A percentile compares a stretch with the other conserved stretches of the same genome.
phyloP scores from a whole-genome alignment of 1,140 invertebrate species.

The Chironomus striatipennis region DNA sequence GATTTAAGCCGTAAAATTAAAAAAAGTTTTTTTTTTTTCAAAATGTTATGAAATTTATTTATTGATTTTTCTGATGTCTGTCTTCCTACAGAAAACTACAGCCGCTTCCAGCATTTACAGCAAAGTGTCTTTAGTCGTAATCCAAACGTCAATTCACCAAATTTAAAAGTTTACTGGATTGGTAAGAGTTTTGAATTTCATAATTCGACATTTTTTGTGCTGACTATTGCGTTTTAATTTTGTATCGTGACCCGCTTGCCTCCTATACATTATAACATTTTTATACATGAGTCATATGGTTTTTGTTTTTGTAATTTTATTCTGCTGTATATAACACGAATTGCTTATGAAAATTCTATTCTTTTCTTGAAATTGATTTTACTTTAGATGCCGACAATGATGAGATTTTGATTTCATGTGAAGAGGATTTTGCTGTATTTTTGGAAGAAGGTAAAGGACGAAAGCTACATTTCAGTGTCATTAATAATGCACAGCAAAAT shows the following conservation, averaged over 20 bases:
- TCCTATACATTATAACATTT: not conserved
- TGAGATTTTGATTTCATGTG: not conserved
- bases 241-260: not conserved
- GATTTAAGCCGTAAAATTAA: not conserved
- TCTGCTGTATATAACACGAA: not conserved
- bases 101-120: not conserved
- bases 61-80: not conserved
- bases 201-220: constrained; percentile 1
- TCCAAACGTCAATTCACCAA: not conserved
- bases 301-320: not conserved
- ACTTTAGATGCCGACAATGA: not conserved
- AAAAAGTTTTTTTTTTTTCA: not conserved
- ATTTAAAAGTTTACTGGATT: not conserved
- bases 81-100: not conserved
- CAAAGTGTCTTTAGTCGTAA: not conserved
- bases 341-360: not conserved
- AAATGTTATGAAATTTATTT: not conserved
- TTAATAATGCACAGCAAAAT: not conserved
- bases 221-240: not conserved
- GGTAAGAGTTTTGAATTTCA: constrained; percentile 16
- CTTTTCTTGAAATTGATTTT: not conserved
- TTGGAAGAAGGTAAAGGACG: not conserved
- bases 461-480: not conserved
- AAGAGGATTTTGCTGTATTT: not conserved
- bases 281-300: not conserved